phyloP scores from a whole-genome alignment of 2,113 vertebrate genomes.

The Otus sunia region DNA sequence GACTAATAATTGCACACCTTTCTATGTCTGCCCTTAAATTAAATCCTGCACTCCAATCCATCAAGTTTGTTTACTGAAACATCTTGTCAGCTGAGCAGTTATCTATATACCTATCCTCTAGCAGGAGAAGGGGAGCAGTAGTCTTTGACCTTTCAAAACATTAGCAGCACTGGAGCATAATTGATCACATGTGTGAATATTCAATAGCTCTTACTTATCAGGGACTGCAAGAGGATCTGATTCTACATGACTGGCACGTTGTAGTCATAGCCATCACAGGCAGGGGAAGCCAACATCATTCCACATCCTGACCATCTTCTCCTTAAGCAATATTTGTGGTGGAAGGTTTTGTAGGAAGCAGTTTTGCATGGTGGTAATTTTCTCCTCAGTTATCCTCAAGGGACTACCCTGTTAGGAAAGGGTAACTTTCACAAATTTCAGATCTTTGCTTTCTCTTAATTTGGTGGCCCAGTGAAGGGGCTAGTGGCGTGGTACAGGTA shows the following conservation, averaged over 20 bases:
- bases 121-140: background rate
- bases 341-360: background rate
- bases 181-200: background rate
- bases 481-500: background rate
- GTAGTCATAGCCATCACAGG: background rate
- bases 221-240: background rate
- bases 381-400: background rate
- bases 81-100: background rate
- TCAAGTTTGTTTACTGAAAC: conserved; percentile 10
- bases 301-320: background rate
- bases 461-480: background rate
- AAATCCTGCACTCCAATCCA: background rate
- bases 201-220: background rate
- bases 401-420: background rate
- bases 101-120: background rate
- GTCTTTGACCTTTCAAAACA: background rate
- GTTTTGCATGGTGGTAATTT: background rate
- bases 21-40: background rate
- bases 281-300: background rate
- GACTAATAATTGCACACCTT: conserved; percentile 2
- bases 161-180: background rate
- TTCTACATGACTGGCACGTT: background rate
- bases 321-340: background rate
- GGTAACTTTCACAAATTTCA: background rate
- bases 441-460: background rate